Evolutionary conservation across 2,888 invertebrate species (phyloP), one percentile per base, ranked within the genome.

Genomic region (Ethmia dodecea): DNA sequence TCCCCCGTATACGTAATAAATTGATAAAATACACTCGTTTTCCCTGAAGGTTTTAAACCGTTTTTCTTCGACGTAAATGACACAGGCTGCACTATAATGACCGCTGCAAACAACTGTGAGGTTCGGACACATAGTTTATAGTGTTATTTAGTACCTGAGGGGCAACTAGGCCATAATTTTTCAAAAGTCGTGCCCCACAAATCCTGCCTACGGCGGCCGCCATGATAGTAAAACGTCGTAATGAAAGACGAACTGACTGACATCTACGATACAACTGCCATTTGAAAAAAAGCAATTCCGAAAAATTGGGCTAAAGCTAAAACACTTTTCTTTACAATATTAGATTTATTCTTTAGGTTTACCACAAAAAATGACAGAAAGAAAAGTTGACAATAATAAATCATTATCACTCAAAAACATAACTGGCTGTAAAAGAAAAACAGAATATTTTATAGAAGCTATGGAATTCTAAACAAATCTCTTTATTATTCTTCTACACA

Each of bases 181-280:
- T 94, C 70, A 95, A 89, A 83, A 95, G 90, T 80, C 92, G 91
- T 76, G 93, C 91, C 87, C 93, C 92, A 88, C 91, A 94, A 90
- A 94, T 91, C 88, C 94, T 91, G 88, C 94, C 92, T 81, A 94
- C 91, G 80, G 92, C 90, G 86, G 93, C 93, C 90, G 94, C 94
- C 95, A 95, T 95, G 89, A 91, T 94, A 89, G 88, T 67, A 78
- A 83, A 83, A 80, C 83, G 80, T 79, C 80, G 75, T 58, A 73
- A 66, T 72, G 78, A 80, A 72, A 67, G 73, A 68, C 60, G 55
- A 67, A 60, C 55, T 53, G 48, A 65, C 49, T 79, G 83, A 79
- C 83, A 73, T 71, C 60, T 67, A 61, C 43, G 39, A 57, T 41
- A 41, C 44, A 43, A 52, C 54, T 69, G 69, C 67, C 69, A 63